Base-by-base conservation (phyloP, 2,888 invertebrate species). In the Pyrocoelia pectoralis region DNA sequence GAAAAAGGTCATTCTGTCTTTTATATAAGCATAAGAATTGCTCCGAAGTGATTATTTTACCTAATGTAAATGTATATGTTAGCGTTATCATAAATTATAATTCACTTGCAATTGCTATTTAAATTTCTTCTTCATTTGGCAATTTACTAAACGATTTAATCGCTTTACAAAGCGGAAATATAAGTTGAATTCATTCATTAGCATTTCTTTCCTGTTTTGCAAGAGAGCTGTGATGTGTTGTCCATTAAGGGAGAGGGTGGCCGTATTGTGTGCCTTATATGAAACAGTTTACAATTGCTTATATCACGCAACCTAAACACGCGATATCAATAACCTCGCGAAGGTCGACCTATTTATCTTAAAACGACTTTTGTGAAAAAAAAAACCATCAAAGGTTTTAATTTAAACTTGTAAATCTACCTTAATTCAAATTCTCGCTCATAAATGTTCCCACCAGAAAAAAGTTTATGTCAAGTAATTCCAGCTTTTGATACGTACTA, bases 161-260 rank as follows among this genome's bases (percentile, higher is more conserved):
- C 46, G 10, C 17, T 46, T 41, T 46, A 4, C 15, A 50, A 29
- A 46, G 60, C 72, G 74, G 74, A 76, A 73, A 74, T 69, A 70
- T 69, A 63, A 73, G 69, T 68, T 72, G 73, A 74, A 73, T 72
- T 69, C 74, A 75, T 77, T 77, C 76, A 76, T 77, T 76, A 76
- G 70, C 51, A 63, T 49, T 58, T 63, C 51, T 73, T 69, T 73
- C 74, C 74, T 72, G 73, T 69, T 63, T 56, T 62, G 50, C 56
- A 59, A 56, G 62, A 61, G 51, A 60, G 60, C 61, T 62, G 33
- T 68, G 67, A 51, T 58, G 58, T 59, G 58, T 65, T 71, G 72
- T 72, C 71, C 71, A 73, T 74, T 73, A 74, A 69, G 71, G 63
- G 66, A 60, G 64, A 33, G 61, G 60, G 65, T 65, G 56, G 65